Conservation (phyloP, 2,113 vertebrate species). For the Poeciliopsis retropinna region DNA sequence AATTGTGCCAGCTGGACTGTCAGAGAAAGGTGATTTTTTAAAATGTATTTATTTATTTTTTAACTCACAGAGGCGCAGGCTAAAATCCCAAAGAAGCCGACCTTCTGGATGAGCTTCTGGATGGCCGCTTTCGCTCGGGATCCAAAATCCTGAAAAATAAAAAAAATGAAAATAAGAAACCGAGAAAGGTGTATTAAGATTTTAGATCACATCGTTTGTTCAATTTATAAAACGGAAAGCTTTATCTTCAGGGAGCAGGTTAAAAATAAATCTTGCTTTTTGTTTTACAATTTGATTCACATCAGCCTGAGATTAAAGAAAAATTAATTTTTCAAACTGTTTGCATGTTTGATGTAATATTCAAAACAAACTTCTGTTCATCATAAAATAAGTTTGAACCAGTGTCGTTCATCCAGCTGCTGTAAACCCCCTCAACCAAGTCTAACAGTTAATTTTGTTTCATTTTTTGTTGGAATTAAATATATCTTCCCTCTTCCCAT, state of each 20-base stretch:
- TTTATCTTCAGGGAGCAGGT: neutral
- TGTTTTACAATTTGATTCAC: neutral
- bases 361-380: neutral
- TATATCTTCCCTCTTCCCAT: neutral
- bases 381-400: neutral
- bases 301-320: neutral
- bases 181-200: neutral
- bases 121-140: constrained; percentile 83
- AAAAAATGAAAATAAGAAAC: neutral
- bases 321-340: neutral
- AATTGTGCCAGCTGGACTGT: neutral
- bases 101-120: constrained; percentile 87
- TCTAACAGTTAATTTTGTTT: neutral
- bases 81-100: constrained; percentile 91
- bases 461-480: neutral
- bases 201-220: neutral
- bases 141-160: constrained; percentile 81
- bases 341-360: neutral
- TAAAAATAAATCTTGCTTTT: neutral
- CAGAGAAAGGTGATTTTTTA: neutral
- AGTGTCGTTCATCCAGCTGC: neutral
- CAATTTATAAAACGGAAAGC: neutral
- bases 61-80: constrained; percentile 89
- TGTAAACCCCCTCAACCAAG: neutral
- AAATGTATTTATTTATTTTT: neutral